phyloP scores from a whole-genome alignment of 1,140 invertebrate species.

The Pseudomyrmex cubaensis region DNA sequence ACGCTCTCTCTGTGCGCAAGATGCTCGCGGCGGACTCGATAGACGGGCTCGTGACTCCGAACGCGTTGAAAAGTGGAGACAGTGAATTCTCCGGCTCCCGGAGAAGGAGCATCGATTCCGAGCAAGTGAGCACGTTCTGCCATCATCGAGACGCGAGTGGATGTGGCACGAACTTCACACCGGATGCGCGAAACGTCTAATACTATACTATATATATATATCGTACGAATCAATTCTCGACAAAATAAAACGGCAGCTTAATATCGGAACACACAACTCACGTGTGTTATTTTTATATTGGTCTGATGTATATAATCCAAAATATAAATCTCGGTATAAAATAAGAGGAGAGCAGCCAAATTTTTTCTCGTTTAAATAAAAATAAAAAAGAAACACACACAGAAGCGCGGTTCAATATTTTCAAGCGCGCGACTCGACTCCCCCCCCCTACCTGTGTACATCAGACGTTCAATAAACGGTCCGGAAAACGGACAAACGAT shows the following conservation, averaged over 20 bases:
- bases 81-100: conserved; percentile 32
- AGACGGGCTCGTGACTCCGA: conserved; percentile 44
- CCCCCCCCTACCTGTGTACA: not conserved
- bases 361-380: conserved; percentile 25
- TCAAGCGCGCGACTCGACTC: conserved; percentile 24
- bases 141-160: conserved; percentile 33
- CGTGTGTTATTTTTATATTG: too few relatives aligned
- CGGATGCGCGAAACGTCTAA: conserved; percentile 51
- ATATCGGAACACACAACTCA: not conserved
- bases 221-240: conserved; percentile 35
- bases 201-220: not conserved
- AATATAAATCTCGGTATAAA: conserved; percentile 13
- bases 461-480: conserved; percentile 55
- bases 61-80: conserved; percentile 49
- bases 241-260: conserved; percentile 28
- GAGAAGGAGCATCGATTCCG: conserved; percentile 30
- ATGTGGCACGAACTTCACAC: conserved; percentile 47
- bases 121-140: conserved; percentile 27
- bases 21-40: conserved; percentile 47
- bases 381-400: not conserved
- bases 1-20: conserved; percentile 7
- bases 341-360: not conserved
- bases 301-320: not conserved
- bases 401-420: conserved; percentile 8
- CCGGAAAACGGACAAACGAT: conserved; percentile 57